These are phyloP conservation scores for Zygothrica quintamaculata DNA, from an alignment of 2,888 invertebrate genomes.

Conservation along the genomic window DNA sequence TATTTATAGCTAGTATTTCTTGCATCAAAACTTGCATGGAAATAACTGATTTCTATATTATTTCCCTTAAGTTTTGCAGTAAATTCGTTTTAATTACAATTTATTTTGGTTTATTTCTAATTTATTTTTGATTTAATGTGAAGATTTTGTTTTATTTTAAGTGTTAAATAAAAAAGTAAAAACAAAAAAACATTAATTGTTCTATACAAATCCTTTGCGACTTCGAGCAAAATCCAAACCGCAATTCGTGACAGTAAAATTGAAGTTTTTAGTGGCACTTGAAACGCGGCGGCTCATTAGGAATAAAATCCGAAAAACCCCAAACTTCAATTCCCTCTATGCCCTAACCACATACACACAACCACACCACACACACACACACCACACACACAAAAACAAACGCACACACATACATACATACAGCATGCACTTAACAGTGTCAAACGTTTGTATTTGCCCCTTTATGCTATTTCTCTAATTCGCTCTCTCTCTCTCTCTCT, in stretches of 20 bases:
- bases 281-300: conserved; percentile 50
- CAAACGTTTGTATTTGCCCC: conserved; percentile 39
- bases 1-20: too few species aligned
- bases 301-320: conserved; percentile 29
- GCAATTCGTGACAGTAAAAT: conserved; percentile 28
- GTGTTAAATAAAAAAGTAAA: too few species aligned
- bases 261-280: conserved; percentile 27
- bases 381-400: conserved; percentile 1
- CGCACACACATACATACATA: conserved; percentile 1
- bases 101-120: too few species aligned
- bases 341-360: not conserved
- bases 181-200: too few species aligned
- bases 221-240: conserved; percentile 11
- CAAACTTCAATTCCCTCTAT: conserved; percentile 9
- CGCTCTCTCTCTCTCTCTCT: too few species aligned
- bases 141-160: too few species aligned
- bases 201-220: not conserved
- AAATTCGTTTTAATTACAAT: too few species aligned
- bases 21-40: too few species aligned
- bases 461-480: not conserved
- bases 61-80: too few species aligned
- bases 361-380: conserved; percentile 5
- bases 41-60: too few species aligned
- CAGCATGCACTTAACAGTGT: conserved; percentile 66
- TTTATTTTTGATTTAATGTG: too few species aligned